Evolutionary conservation across 2,113 vertebrate genomes (phyloP).

Genomic region (Chaenocephalus aceratus): DNA sequence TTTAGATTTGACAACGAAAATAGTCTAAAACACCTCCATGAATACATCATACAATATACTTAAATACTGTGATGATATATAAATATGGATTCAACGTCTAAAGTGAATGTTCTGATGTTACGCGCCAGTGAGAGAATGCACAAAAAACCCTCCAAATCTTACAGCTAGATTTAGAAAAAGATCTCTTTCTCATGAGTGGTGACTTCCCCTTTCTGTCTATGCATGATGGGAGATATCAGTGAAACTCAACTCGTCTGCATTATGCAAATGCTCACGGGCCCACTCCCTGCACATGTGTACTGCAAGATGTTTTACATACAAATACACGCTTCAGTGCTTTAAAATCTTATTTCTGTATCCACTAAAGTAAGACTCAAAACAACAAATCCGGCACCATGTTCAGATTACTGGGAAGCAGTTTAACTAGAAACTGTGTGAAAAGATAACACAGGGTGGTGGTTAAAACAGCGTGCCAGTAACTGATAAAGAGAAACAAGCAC

Average conservation of each 20-base stretch:
- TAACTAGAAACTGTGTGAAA: constrained; percentile 6
- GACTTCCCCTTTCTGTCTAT: constrained; percentile 55
- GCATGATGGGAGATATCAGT: constrained; percentile 47
- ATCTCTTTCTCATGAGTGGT: not conserved
- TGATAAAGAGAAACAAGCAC: constrained; percentile 51
- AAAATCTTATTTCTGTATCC: accelerated
- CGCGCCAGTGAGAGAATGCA: not conserved
- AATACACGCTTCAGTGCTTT: not conserved
- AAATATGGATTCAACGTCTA: no score
- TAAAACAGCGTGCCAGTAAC: constrained; percentile 25
- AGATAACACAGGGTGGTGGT: constrained; percentile 56
- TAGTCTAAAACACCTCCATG: no score
- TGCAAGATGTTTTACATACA: constrained; percentile 11
- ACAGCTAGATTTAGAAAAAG: not conserved
- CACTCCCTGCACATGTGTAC: constrained; percentile 20
- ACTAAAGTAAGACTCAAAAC: not conserved
- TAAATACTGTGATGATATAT: no score
- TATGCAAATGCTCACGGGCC: constrained; percentile 42
- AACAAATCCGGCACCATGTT: not conserved
- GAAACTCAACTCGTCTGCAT: constrained; percentile 44
- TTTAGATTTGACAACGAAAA: no score
- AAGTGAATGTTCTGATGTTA: not conserved
- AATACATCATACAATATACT: no score
- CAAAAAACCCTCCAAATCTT: not conserved
- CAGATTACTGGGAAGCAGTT: constrained; percentile 8